A percentile compares a stretch with the other conserved stretches of the same genome.
Evolutionary conservation across 2,797 vertebrate species (phyloP).

Genomic region (Sus cebifrons): DNA sequence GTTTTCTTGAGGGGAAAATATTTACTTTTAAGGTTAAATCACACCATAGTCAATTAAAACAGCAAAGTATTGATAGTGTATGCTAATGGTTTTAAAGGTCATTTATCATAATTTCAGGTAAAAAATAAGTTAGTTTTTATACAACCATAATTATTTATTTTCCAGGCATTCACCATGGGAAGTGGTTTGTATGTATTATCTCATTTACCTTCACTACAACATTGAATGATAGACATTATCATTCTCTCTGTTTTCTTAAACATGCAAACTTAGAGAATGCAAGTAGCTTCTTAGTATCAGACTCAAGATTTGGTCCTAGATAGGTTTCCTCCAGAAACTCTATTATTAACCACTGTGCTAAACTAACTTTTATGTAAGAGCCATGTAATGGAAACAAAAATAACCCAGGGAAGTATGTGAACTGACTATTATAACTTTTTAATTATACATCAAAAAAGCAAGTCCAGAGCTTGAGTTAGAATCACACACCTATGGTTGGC

Average conservation of each 20-base stretch:
- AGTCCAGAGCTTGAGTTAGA: neutral
- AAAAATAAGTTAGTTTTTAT: conserved; percentile 40
- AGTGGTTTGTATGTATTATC: neutral
- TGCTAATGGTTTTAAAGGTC: neutral
- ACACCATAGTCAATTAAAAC: conserved; percentile 11
- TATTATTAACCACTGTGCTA: neutral
- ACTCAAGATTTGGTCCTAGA: neutral
- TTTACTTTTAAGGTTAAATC: conserved; percentile 44
- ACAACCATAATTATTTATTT: neutral
- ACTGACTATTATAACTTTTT: neutral
- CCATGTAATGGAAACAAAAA: neutral
- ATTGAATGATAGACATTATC: neutral
- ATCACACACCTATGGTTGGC: neutral
- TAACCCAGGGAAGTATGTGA: neutral
- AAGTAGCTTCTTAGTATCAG: neutral
- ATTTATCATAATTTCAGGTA: conserved; percentile 20
- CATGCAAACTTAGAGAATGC: neutral
- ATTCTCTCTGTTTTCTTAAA: neutral
- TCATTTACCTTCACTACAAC: neutral
- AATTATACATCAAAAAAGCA: neutral
- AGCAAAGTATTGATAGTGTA: conserved; percentile 7
- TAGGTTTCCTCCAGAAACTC: neutral
- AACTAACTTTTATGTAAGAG: conserved; percentile 29
- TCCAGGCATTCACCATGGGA: neutral
- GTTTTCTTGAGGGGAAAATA: neutral